Evolutionary conservation across 2,797 vertebrate genomes (phyloP).

Genomic region (Acanthiza pusilla): DNA sequence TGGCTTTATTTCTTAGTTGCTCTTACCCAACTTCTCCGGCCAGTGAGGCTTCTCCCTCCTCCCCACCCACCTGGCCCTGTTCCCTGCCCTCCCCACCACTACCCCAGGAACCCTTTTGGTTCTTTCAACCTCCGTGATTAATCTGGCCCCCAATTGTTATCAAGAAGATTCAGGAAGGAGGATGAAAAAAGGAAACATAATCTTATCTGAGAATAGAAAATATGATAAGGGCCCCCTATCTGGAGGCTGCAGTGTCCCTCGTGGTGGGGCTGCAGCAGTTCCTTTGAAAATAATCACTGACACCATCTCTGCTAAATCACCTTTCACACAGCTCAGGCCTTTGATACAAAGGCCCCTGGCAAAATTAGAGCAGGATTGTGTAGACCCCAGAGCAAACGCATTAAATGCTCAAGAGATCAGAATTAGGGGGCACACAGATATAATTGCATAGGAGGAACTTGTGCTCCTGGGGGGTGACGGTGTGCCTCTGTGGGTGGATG

Average conservation of each 20-base stretch:
- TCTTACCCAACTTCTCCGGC: constrained; percentile 37
- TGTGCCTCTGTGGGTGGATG: background rate
- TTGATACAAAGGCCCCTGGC: constrained; percentile 69
- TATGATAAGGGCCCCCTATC: constrained; percentile 74
- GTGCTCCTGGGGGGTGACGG: background rate
- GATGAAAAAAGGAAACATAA: constrained; percentile 73
- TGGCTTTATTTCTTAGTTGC: constrained; percentile 44
- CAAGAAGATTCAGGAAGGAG: constrained; percentile 73
- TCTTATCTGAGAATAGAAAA: constrained; percentile 75
- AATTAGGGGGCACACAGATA: constrained; percentile 56
- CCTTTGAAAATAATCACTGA: constrained; percentile 71
- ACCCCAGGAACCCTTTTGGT: constrained; percentile 51
- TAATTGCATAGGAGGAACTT: constrained; percentile 55
- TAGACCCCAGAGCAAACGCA: constrained; percentile 58
- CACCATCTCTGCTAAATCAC: constrained; percentile 74
- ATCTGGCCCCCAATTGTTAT: constrained; percentile 70
- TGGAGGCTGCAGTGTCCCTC: constrained; percentile 70
- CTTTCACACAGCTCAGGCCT: constrained; percentile 70
- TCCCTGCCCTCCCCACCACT: constrained; percentile 13
- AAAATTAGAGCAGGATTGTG: constrained; percentile 70
- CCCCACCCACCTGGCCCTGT: constrained; percentile 11
- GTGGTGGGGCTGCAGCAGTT: constrained; percentile 70
- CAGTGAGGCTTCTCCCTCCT: constrained; percentile 30
- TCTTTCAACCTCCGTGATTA: constrained; percentile 68
- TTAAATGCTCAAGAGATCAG: constrained; percentile 67